Conservation (phyloP, 2,888 invertebrate species). For the Conops quadrifasciatus region DNA sequence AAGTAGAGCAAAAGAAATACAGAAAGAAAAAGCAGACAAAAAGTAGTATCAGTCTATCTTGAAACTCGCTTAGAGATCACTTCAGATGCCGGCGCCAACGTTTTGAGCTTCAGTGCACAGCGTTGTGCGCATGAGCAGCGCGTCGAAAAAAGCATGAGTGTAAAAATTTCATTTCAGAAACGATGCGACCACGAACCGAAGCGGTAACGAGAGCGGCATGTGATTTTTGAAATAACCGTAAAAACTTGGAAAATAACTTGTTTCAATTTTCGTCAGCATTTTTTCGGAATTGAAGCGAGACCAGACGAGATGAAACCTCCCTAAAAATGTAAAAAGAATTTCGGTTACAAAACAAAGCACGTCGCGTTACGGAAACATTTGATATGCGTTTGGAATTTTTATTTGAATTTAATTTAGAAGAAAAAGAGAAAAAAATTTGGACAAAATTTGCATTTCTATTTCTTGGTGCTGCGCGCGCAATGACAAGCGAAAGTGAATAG, state of each 20-base stretch:
- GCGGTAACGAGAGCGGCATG: slow-evolving; percentile 42
- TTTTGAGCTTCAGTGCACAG: slow-evolving; percentile 44
- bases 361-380: neutral
- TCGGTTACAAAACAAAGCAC: slow-evolving; percentile 3
- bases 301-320: neutral
- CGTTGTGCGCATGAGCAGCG: slow-evolving; percentile 46
- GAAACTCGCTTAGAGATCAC: too few species aligned
- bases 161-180: slow-evolving; percentile 50
- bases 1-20: neutral
- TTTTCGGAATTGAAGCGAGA: slow-evolving; percentile 35
- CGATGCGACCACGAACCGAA: slow-evolving; percentile 55
- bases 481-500: neutral
- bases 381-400: slow-evolving; percentile 20
- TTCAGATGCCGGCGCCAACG: too few species aligned
- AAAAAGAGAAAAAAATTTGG: neutral
- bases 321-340: neutral
- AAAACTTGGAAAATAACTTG: slow-evolving; percentile 13
- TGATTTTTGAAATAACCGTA: neutral
- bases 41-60: neutral
- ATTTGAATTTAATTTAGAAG: slow-evolving; percentile 8
- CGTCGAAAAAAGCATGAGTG: neutral
- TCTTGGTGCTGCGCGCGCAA: neutral
- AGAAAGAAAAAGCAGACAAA: neutral
- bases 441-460: neutral
- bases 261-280: neutral